Base-by-base conservation (phyloP, 2,797 vertebrate species). In the Denticeps clupeoides region DNA sequence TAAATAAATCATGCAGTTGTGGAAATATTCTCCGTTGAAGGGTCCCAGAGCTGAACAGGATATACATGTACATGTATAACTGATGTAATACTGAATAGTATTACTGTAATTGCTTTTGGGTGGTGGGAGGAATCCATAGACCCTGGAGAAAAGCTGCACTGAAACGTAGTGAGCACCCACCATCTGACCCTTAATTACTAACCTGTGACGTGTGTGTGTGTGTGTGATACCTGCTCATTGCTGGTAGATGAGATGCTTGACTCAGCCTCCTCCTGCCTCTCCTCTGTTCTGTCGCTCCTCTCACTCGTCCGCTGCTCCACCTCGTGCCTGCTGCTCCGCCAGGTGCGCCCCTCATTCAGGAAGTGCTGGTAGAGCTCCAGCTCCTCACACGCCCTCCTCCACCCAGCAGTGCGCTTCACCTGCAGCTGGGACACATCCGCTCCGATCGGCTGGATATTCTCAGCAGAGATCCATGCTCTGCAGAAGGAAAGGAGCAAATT, bases 221-320 rank as follows among this genome's bases (percentile, higher is more conserved):
- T n/a, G n/a, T n/a, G n/a, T 35, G 73, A 62, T 53, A 92, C 91
- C 83, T 97, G 94, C 67, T 97, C 94, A 4, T 97, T 97, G 79
- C 93, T 97, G 56, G 94, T 99, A 45, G 94, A 99, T 12, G 94
- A 97, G 76, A 99, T 99, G 64, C 91, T 94, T 2, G 93, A 96
- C 68, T 97, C 94, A 0, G 93, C 90, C 63, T 99, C 94, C 18
- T 99, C 94, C 1, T 87, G 82, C 41, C 83, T 77, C 51, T 88
- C 86, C 38, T 60, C 51, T 33, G 75, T n/a, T n/a, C n/a, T n/a
- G n/a, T n/a, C n/a, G n/a, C n/a, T n/a, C n/a, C n/a, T n/a, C n/a
- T n/a, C n/a, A n/a, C n/a, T n/a, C n/a, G n/a, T n/a, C n/a, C n/a
- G 80, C 72, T 81, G 75, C 26, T 96, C 92, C 40, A 93, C 93